These are phyloP conservation scores for Crocallis elinguaria DNA, from an alignment of 2,888 invertebrate species.

Conservation along the genomic window DNA sequence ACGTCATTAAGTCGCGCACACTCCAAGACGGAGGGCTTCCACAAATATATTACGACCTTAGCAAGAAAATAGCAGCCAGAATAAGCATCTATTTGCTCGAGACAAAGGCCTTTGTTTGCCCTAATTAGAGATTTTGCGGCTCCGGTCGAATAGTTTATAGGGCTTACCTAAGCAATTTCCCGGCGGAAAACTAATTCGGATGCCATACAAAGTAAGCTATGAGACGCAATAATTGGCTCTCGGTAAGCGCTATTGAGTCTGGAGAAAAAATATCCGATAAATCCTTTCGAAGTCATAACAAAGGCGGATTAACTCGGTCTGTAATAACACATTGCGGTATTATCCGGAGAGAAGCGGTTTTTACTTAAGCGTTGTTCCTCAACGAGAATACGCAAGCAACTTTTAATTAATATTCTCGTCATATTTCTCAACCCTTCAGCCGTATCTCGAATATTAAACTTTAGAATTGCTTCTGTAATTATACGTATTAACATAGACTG, in stretches of 20 bases:
- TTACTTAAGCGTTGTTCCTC: slow-evolving; percentile 49
- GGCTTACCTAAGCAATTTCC: slow-evolving; percentile 18
- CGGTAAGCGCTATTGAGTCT: slow-evolving; percentile 49
- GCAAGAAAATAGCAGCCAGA: slow-evolving; percentile 24
- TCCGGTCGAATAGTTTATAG: slow-evolving; percentile 11
- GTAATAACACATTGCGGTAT: slow-evolving; percentile 67
- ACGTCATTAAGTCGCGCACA: slow-evolving; percentile 64
- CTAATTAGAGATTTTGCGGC: slow-evolving; percentile 25
- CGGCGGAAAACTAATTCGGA: slow-evolving; percentile 21
- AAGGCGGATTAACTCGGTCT: slow-evolving; percentile 66
- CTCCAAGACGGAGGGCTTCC: slow-evolving; percentile 45
- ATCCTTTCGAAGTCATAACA: slow-evolving; percentile 69
- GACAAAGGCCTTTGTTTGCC: slow-evolving; percentile 26
- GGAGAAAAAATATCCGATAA: slow-evolving; percentile 60
- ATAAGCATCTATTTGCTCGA: slow-evolving; percentile 19
- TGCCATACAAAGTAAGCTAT: slow-evolving; percentile 20
- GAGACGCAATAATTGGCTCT: slow-evolving; percentile 45
- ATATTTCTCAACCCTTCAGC: slow-evolving; percentile 38
- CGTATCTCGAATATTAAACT: slow-evolving; percentile 36
- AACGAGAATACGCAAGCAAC: slow-evolving; percentile 37
- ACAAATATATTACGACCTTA: slow-evolving; percentile 40
- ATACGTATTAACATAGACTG: slow-evolving; percentile 14
- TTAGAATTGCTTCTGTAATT: slow-evolving; percentile 31
- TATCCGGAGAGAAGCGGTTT: slow-evolving; percentile 55
- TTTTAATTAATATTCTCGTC: slow-evolving; percentile 51